Evolutionary conservation across 2,113 vertebrate species (phyloP).

Genomic region (Montifringilla adamsi): DNA sequence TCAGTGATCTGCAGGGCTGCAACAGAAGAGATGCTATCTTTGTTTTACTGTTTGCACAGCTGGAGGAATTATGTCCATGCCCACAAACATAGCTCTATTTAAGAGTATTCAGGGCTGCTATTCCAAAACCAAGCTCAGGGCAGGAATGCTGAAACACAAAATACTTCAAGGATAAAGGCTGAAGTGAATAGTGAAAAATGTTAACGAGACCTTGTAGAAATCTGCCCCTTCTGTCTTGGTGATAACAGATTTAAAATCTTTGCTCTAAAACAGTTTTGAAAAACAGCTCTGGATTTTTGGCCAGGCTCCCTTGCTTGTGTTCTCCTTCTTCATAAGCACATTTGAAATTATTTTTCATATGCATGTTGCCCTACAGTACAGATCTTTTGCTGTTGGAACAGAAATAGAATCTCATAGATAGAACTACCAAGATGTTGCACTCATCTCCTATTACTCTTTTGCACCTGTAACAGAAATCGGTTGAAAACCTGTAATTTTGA

Average conservation of each 20-base stretch:
- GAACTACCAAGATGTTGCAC: not conserved
- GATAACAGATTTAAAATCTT: not conserved
- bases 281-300: not conserved
- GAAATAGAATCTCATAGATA: not conserved
- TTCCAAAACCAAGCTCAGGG: not conserved
- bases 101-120: constrained; percentile 15
- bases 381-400: not conserved
- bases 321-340: not conserved
- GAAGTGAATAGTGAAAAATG: not conserved
- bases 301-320: not conserved
- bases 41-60: constrained; percentile 21
- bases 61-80: constrained; percentile 21
- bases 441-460: not conserved
- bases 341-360: not conserved
- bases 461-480: not conserved
- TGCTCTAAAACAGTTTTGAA: not conserved
- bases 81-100: constrained; percentile 22
- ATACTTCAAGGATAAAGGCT: not conserved
- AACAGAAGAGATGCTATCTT: not conserved
- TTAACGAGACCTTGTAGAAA: not conserved
- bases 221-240: not conserved
- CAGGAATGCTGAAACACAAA: not conserved
- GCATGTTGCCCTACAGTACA: not conserved
- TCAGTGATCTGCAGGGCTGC: constrained; percentile 27
- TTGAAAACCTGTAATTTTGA: not conserved